These are phyloP conservation scores for Geothlypis trichas DNA, from an alignment of 2,113 vertebrate genomes.

Conservation along the genomic window DNA sequence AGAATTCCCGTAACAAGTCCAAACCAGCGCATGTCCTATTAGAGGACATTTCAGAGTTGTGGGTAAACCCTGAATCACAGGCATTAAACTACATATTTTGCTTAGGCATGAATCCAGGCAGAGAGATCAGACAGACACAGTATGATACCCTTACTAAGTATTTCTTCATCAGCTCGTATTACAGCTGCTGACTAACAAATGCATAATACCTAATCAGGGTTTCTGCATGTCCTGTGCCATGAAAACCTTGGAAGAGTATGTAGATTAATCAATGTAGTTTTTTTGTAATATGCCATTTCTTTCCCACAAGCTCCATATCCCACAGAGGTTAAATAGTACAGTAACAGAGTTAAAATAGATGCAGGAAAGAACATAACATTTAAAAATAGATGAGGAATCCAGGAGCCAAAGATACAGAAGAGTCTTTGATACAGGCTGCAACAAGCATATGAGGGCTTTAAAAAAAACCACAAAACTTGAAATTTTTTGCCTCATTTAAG, in stretches of 20 bases:
- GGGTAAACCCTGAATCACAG: neutral
- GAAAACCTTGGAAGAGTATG: neutral
- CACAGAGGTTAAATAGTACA: conserved; percentile 37
- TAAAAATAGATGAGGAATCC: conserved; percentile 55
- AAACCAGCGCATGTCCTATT: neutral
- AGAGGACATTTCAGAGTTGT: neutral
- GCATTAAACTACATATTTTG: neutral
- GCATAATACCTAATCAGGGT: neutral
- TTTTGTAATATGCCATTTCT: neutral
- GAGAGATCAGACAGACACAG: neutral
- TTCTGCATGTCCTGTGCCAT: neutral
- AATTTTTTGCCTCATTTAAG: neutral
- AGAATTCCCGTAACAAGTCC: neutral
- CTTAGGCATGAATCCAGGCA: neutral
- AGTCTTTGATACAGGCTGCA: neutral
- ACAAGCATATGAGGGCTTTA: neutral
- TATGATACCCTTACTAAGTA: neutral
- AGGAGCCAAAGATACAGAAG: conserved; percentile 39
- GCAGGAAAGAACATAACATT: neutral
- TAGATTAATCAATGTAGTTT: neutral
- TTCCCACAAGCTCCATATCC: conserved; percentile 40
- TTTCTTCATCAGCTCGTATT: neutral
- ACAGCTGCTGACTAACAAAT: conserved; percentile 4
- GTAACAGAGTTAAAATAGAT: conserved; percentile 35
- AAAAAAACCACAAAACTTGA: neutral